These are phyloP conservation scores for Tipula unca DNA, from an alignment of 2,888 invertebrate species.

Conservation along the genomic window DNA sequence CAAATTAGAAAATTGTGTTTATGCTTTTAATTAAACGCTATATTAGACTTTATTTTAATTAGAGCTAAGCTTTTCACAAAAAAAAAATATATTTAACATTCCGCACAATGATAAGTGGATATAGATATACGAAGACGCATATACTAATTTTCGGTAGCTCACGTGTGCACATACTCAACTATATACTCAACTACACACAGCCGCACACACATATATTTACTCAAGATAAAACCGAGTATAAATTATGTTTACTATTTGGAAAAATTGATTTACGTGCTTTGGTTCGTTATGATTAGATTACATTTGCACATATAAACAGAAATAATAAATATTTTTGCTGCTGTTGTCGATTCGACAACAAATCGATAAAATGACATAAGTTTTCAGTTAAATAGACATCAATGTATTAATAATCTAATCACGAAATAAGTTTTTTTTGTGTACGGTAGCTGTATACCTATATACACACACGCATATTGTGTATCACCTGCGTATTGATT, in stretches of 20 bases:
- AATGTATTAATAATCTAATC: neutral
- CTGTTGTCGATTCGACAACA: neutral
- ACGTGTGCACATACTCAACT: neutral
- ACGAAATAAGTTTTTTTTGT: neutral
- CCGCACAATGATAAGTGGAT: neutral
- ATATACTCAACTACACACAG: no score
- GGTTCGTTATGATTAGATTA: neutral
- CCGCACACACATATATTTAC: neutral
- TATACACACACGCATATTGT: neutral
- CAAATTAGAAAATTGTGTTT: neutral
- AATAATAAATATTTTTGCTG: neutral
- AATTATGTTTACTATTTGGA: neutral
- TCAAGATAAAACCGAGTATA: neutral
- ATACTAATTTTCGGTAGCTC: neutral
- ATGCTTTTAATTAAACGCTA: neutral
- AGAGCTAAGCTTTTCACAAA: neutral
- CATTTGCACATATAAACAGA: neutral
- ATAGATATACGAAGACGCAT: neutral
- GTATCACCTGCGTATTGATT: neutral
- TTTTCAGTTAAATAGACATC: slow-evolving; percentile 8
- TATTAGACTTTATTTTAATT: neutral
- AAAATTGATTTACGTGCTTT: slow-evolving; percentile 14
- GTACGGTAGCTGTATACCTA: neutral
- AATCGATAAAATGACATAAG: neutral
- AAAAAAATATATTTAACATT: neutral